Percentiles rank a stretch among this genome's conserved stretches.
These are phyloP conservation scores for Shinisaurus crocodilurus DNA, from an alignment of 2,113 vertebrate species.

Conservation along the genomic window DNA sequence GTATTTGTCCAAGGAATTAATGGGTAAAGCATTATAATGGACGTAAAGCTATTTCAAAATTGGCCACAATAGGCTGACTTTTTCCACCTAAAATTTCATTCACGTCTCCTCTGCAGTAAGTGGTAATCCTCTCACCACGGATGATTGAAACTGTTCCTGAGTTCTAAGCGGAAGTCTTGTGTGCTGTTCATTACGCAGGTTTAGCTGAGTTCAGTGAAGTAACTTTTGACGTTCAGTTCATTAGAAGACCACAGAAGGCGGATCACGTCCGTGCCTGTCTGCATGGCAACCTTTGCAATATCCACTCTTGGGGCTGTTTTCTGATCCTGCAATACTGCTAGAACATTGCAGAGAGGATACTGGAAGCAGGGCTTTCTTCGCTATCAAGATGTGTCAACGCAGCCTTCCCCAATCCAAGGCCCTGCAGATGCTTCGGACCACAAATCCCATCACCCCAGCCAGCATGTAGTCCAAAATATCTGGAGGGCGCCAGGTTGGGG, in stretches of 20 bases:
- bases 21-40: fast-evolving
- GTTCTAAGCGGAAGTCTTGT: not conserved
- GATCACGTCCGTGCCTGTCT: not conserved
- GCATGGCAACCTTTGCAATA: not conserved
- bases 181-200: not conserved
- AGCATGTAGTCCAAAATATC: too few species aligned
- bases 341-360: not conserved
- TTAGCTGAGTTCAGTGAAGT: not conserved
- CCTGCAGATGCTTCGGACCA: too few species aligned
- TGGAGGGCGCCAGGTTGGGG: too few species aligned
- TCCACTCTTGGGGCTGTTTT: not conserved
- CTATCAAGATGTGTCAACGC: not conserved
- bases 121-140: not conserved
- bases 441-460: too few species aligned
- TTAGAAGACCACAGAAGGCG: not conserved
- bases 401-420: too few species aligned
- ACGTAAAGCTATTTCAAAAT: not conserved
- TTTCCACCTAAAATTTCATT: not conserved
- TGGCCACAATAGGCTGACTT: not conserved
- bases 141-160: not conserved
- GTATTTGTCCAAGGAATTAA: not conserved
- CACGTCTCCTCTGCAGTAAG: not conserved
- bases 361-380: not conserved
- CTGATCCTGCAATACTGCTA: not conserved
- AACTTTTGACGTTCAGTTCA: not conserved